These are phyloP conservation scores for Hyalella azteca DNA, from an alignment of 2,888 invertebrate species.

Conservation along the genomic window DNA sequence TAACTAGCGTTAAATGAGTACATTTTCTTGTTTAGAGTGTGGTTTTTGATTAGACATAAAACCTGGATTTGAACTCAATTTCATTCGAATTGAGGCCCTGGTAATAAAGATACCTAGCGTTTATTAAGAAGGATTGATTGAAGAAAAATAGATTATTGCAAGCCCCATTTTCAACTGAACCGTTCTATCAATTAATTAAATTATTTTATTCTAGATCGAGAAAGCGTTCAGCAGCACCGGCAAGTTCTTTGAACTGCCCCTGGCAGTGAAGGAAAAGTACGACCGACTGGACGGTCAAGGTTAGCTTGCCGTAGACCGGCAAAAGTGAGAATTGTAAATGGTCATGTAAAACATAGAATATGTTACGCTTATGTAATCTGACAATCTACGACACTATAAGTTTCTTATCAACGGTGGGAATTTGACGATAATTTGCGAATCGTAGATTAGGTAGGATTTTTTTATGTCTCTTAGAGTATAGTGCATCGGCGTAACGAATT, in stretches of 20 bases:
- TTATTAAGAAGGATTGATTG: neutral
- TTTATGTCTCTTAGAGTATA: no score
- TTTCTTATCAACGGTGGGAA: no score
- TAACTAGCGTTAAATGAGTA: no score
- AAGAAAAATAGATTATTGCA: neutral
- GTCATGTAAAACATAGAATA: no score
- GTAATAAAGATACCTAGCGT: neutral
- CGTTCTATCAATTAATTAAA: no score
- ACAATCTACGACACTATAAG: no score
- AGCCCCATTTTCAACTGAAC: no score
- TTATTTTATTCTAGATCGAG: neutral
- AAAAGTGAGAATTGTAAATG: no score
- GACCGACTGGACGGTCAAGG: neutral
- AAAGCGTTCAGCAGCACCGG: neutral
- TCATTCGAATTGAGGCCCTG: neutral
- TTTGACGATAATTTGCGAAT: no score
- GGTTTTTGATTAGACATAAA: neutral
- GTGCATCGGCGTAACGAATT: no score
- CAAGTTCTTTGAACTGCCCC: constrained; percentile 19
- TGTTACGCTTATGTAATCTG: no score
- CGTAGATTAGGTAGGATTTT: no score
- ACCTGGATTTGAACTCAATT: neutral
- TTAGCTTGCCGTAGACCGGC: neutral
- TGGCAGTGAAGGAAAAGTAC: neutral
- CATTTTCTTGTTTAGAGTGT: neutral